Evolutionary conservation across 2,888 invertebrate species (phyloP).

Genomic region (Unio delphinus): DNA sequence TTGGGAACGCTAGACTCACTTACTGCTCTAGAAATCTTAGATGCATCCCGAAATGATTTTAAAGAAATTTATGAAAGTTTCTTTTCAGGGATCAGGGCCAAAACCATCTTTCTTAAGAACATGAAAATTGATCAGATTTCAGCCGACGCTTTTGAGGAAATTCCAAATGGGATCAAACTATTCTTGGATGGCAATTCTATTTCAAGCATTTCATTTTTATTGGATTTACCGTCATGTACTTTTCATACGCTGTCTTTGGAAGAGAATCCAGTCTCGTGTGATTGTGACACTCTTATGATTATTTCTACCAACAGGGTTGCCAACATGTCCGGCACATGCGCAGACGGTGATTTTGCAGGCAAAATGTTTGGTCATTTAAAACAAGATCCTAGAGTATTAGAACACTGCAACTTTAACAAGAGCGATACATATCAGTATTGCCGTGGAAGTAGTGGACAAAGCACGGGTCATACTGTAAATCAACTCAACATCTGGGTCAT

Average conservation of each 20-base stretch:
- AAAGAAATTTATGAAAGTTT: conserved; percentile 25
- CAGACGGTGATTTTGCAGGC: conserved; percentile 16
- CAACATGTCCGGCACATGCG: conserved; percentile 25
- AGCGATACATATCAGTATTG: too few relatives aligned
- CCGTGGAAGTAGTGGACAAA: too few relatives aligned
- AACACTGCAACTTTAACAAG: too few relatives aligned
- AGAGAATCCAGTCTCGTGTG: conserved; percentile 29
- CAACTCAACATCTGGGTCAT: too few relatives aligned
- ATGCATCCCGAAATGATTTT: conserved; percentile 31
- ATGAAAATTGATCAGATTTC: conserved; percentile 24
- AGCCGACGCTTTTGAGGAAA: conserved; percentile 20
- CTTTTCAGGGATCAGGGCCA: conserved; percentile 23
- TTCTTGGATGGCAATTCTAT: conserved; percentile 31
- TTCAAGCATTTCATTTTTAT: conserved; percentile 31
- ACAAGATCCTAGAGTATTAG: too few relatives aligned
- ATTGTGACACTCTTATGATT: conserved; percentile 27
- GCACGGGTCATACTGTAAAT: too few relatives aligned
- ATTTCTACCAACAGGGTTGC: conserved; percentile 19
- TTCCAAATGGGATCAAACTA: conserved; percentile 17
- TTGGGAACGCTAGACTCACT: conserved; percentile 23
- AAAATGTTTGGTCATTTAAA: conserved; percentile 17
- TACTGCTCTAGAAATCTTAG: conserved; percentile 14
- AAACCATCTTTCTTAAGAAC: conserved; percentile 19
- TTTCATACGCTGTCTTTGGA: conserved; percentile 27
- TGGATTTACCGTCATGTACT: conserved; percentile 19